Evolutionary conservation across 1,140 invertebrate species (phyloP).

Genomic region (Zaprionus tsacasi): DNA sequence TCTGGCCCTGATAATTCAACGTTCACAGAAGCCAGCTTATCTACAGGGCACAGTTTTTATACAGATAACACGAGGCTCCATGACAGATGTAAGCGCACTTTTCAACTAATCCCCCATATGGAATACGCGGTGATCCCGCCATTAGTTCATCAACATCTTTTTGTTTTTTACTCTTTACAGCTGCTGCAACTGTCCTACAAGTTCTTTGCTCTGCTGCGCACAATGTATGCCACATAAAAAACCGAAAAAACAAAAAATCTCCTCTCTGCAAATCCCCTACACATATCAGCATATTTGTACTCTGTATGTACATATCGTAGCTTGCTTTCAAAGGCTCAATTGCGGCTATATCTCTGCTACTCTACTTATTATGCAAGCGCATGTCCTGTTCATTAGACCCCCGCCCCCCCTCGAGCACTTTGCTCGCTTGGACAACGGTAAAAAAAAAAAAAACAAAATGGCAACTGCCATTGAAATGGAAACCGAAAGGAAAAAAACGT

Average conservation of each 20-base stretch:
- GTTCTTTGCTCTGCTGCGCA: conserved; percentile 70
- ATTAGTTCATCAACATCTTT: not conserved
- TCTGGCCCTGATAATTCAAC: conserved; percentile 56
- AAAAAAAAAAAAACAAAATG: not conserved
- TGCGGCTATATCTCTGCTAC: conserved; percentile 6
- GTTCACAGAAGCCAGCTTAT: conserved; percentile 61
- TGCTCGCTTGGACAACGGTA: not conserved
- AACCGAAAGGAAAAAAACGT: conserved; percentile 1
- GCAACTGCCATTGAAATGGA: not conserved
- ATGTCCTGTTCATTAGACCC: conserved; percentile 50
- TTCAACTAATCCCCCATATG: not conserved
- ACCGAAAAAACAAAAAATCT: not conserved
- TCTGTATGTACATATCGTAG: conserved; percentile 3
- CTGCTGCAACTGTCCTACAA: conserved; percentile 71
- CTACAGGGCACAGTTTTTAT: conserved; percentile 69
- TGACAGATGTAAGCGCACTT: conserved; percentile 61
- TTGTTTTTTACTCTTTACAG: conserved; percentile 36
- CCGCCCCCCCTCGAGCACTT: conserved; percentile 2
- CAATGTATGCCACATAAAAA: conserved; percentile 66
- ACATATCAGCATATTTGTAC: conserved; percentile 10
- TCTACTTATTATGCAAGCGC: conserved; percentile 69
- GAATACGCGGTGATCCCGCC: not conserved
- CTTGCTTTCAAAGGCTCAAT: conserved; percentile 69
- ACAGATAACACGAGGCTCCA: conserved; percentile 57
- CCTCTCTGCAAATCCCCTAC: conserved; percentile 30